phyloP scores from a whole-genome alignment of 2,797 vertebrate species.

The Onychomys torridus region DNA sequence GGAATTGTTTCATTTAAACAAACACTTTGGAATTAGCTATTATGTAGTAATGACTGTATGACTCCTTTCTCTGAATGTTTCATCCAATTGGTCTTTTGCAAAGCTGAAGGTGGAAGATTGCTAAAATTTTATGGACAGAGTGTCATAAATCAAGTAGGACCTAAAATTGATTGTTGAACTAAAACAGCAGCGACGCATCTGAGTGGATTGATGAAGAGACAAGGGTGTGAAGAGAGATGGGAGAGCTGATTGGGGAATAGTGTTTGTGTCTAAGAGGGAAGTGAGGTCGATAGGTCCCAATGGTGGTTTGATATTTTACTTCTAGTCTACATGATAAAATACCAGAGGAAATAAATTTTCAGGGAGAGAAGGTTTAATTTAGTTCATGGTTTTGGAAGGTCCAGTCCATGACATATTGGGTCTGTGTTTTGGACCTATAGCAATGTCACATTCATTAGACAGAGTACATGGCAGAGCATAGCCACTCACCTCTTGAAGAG shows the following conservation, averaged over 20 bases:
- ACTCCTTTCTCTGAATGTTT: neutral
- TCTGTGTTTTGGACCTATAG: neutral
- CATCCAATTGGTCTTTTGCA: accelerated
- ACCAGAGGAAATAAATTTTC: neutral
- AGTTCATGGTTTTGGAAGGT: neutral
- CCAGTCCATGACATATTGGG: neutral
- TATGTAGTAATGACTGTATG: neutral
- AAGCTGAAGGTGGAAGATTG: neutral
- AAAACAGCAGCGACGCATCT: neutral
- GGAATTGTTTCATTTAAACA: neutral
- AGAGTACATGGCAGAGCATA: neutral
- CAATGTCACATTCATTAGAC: neutral
- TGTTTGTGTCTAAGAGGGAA: neutral
- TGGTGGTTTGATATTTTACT: neutral
- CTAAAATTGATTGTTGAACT: neutral
- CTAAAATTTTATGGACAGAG: neutral
- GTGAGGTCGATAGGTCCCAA: accelerated
- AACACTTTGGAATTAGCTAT: neutral
- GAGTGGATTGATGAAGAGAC: neutral
- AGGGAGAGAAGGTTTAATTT: neutral
- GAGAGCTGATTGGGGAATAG: neutral
- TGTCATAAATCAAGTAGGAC: neutral
- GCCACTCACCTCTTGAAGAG: neutral
- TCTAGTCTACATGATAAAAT: neutral
- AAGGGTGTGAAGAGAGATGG: neutral